A percentile compares a stretch with the other conserved stretches of the same genome.
Evolutionary conservation across 2,113 vertebrate genomes (phyloP).

Genomic region (Pipa parva): DNA sequence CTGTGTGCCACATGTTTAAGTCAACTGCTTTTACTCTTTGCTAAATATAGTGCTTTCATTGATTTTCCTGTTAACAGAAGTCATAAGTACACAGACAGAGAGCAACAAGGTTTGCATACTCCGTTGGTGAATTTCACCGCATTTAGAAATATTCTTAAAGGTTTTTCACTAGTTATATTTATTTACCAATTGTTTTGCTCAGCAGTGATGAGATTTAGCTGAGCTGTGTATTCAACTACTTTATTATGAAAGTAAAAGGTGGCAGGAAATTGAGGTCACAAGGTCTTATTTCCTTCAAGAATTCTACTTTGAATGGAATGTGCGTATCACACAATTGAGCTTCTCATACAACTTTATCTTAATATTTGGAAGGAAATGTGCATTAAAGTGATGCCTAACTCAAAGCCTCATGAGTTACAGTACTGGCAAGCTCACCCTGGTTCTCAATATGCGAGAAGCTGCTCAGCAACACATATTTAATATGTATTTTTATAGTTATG

Average conservation of each 20-base stretch:
- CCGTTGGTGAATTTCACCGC: neutral
- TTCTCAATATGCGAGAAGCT: too few species aligned
- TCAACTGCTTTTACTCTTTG: too few species aligned
- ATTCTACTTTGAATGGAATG: slow-evolving; percentile 36
- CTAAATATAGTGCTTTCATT: neutral
- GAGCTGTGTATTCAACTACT: slow-evolving; percentile 15
- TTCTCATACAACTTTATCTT: slow-evolving; percentile 19
- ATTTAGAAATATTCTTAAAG: neutral
- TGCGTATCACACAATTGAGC: slow-evolving; percentile 32
- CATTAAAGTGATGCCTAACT: too few species aligned
- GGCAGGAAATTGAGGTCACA: slow-evolving; percentile 39
- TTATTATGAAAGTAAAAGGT: slow-evolving; percentile 24
- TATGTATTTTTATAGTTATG: too few species aligned
- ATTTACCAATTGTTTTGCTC: slow-evolving; percentile 36
- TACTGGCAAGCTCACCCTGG: too few species aligned
- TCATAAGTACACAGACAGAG: too few species aligned
- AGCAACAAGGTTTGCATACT: neutral
- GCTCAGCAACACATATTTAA: too few species aligned
- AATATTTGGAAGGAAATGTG: slow-evolving; percentile 22
- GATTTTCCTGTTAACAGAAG: neutral
- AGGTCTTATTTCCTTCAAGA: slow-evolving; percentile 39
- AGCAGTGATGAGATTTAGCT: slow-evolving; percentile 23
- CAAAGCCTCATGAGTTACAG: too few species aligned
- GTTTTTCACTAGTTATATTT: neutral
- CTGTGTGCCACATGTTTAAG: too few species aligned